Base-by-base conservation (phyloP, 2,888 invertebrate species). In the Epinotia bilunana region DNA sequence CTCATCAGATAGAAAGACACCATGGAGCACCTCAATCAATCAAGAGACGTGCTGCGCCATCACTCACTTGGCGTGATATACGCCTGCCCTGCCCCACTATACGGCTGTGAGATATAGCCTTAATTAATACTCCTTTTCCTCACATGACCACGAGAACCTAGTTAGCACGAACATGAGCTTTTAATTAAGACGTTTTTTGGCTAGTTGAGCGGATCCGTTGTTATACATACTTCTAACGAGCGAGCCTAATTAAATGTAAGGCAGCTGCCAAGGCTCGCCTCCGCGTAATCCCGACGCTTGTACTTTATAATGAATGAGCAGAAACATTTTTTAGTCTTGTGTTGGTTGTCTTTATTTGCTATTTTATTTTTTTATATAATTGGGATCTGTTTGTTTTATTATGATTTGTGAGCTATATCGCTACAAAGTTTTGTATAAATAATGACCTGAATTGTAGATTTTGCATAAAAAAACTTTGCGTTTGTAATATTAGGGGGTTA, bases 51-150 rank as follows among this genome's bases (percentile, higher is more conserved):
- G 53, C n/a, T 23, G 61, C 61, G 61, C 55, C 28, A 73, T 68
- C 55, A 68, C 43, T 68, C 73, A 68, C 72, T 12, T 55, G 39
- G n/a, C 72, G 72, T 57, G 69, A 69, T 69, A 60, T 84, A 68
- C 55, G 43, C 39, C 46, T 69, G 53, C n/a, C 53, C 53, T n/a
- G 53, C 53, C n/a, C 53, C n/a, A 53, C 53, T 53, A 53, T 53
- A 53, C n/a, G n/a, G 6, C 60, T 16, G 49, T 67, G 86, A 85
- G 84, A 86, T 83, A 87, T 86, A 78, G 83, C 85, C 81, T 84
- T 87, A 87, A 87, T 88, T 86, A 88, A 86, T 87, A 84, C 80
- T 77, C 79, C 82, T 82, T 80, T 79, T 79, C 80, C 77, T 83
- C 80, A 83, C 82, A 80, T 72, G 75, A 60, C 67, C 72, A 76